Base-by-base conservation (phyloP, 2,888 invertebrate species). In the Torymus texanus region DNA sequence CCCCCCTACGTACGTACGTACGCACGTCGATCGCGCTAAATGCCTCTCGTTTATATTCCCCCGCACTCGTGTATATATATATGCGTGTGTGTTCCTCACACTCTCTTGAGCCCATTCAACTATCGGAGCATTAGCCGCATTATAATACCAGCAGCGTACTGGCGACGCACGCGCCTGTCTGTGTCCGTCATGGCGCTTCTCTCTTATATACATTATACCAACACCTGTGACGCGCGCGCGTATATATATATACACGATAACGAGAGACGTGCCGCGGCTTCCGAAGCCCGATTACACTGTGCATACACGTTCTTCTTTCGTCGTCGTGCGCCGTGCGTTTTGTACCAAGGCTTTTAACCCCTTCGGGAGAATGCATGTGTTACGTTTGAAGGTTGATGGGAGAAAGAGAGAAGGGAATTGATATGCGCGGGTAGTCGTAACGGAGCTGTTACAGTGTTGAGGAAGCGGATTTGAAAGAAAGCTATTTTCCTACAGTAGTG, bases 1-100 rank as follows among this genome's bases (percentile, higher is more conserved):
- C n/a, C n/a, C n/a, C n/a, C n/a, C n/a, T n/a, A n/a, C n/a, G n/a
- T n/a, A n/a, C n/a, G n/a, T n/a, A n/a, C n/a, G 29, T 0, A 5
- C 29, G 3, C 3, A 5, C 29, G 29, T 21, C 29, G 82, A 78
- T 71, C 51, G 71, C 82, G 82, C 80, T 83, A 82, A 83, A 83
- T 80, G 83, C 82, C 63, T 75, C 81, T 82, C 83, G 78, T 80
- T 75, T 58, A 24, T 58, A 74, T 67, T 56, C 41, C 2, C 24
- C 56, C 16, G 14, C 13, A 53, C 29, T 3, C 29, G 18, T 56
- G n/a, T n/a, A n/a, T n/a, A n/a, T n/a, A n/a, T n/a, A n/a, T n/a
- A n/a, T n/a, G n/a, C n/a, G n/a, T n/a, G n/a, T 61, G 4, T 41
- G 8, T 12, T 14, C 74, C 62, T 51, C 65, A 75, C 70, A 65